A percentile compares a stretch with the other conserved stretches of the same genome.
Evolutionary conservation across 2,888 invertebrate species (phyloP).

Genomic region (Meta bourneti): DNA sequence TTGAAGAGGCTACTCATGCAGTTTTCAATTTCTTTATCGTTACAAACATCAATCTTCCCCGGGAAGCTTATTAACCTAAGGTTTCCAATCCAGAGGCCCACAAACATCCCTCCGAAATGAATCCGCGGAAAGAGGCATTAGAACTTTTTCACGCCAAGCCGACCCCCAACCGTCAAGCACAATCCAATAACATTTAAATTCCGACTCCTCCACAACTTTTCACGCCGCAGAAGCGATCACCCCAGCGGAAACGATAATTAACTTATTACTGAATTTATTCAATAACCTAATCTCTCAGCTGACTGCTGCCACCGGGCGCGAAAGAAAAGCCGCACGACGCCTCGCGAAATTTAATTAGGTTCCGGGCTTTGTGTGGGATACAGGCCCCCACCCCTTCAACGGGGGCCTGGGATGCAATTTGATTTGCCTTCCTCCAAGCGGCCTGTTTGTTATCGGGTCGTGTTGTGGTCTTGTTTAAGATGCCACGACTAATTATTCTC

Average conservation of each 20-base stretch:
- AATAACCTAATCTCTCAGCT: slow-evolving; percentile 11
- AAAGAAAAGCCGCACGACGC: neutral
- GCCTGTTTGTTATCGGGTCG: slow-evolving; percentile 18
- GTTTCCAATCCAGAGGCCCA: neutral
- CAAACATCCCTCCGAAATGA: too few relatives aligned
- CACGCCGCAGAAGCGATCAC: neutral
- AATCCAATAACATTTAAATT: slow-evolving; percentile 1
- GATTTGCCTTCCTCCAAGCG: slow-evolving; percentile 2
- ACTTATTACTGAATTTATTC: slow-evolving; percentile 25
- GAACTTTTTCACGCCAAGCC: neutral
- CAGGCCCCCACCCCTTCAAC: neutral
- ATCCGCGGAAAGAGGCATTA: neutral
- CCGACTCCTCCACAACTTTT: neutral
- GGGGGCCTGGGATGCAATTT: neutral
- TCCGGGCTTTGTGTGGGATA: slow-evolving; percentile 4
- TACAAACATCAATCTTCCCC: neutral
- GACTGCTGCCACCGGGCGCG: slow-evolving; percentile 13
- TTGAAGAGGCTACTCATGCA: too few relatives aligned
- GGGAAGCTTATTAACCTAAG: neutral
- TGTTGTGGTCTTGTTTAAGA: slow-evolving; percentile 18
- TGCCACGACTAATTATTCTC: slow-evolving; percentile 26
- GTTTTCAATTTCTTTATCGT: neutral
- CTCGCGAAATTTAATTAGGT: slow-evolving; percentile 10
- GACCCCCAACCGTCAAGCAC: neutral
- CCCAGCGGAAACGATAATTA: neutral